Percentiles rank a stretch among this genome's conserved stretches.
phyloP scores from a whole-genome alignment of 2,113 vertebrate genomes.

The Neopipo cinnamomea region DNA sequence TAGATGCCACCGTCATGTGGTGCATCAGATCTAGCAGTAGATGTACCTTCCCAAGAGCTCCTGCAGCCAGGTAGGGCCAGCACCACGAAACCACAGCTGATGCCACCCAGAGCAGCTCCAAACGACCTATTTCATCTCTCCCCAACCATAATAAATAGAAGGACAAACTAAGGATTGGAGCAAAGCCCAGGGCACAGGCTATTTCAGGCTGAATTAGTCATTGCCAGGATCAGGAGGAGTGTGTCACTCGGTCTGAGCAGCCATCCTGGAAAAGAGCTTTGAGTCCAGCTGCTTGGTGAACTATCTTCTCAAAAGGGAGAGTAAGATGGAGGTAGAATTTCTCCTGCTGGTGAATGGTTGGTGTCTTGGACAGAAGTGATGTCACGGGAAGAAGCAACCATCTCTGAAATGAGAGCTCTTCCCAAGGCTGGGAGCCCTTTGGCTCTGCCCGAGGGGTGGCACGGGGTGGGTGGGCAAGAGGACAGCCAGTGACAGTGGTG shows the following conservation, averaged over 20 bases:
- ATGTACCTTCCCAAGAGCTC: background rate
- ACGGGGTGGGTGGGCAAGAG: fast-evolving
- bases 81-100: background rate
- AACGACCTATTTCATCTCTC: background rate
- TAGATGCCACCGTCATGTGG: background rate
- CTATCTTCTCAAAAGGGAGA: conserved; percentile 72
- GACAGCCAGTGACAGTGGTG: background rate
- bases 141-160: background rate
- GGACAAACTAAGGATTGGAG: background rate
- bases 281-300: conserved; percentile 50
- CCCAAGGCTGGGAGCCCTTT: background rate
- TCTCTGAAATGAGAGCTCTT: background rate
- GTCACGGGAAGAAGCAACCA: fast-evolving
- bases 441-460: background rate
- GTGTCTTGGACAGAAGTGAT: conserved; percentile 1
- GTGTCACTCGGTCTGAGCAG: background rate
- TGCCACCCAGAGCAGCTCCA: background rate
- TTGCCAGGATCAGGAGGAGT: background rate
- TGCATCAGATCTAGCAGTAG: background rate
- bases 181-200: background rate
- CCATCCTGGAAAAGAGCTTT: conserved; percentile 62
- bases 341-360: background rate
- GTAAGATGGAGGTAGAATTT: conserved; percentile 35
- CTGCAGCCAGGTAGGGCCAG: background rate
- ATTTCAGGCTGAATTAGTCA: background rate